Conservation (phyloP, 2,113 vertebrate species). For the Anser brachyrhynchus region DNA sequence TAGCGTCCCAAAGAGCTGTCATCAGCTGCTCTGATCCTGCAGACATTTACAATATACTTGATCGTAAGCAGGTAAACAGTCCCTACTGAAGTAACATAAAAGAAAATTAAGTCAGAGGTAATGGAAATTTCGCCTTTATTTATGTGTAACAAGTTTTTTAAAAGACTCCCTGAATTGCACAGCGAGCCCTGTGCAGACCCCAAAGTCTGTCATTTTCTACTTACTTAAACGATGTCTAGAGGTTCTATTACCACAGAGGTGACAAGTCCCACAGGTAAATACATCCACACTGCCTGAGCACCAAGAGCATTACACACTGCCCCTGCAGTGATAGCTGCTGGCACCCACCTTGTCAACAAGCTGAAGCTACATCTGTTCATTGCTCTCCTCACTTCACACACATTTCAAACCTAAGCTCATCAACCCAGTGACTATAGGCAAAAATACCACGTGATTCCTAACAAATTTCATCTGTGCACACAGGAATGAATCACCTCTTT, state of each 20-base stretch:
- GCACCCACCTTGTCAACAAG: not conserved
- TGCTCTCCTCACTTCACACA: not conserved
- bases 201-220: not conserved
- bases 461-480: not conserved
- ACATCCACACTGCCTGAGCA: not conserved
- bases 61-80: not conserved
- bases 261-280: not conserved
- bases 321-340: not conserved
- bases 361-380: not conserved
- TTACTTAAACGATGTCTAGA: not conserved
- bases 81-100: not conserved
- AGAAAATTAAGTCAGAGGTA: not conserved
- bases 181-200: not conserved
- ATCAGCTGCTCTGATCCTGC: not conserved
- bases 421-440: not conserved
- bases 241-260: not conserved
- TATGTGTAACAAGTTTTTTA: not conserved
- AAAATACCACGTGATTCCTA: not conserved
- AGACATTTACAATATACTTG: not conserved
- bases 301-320: not conserved
- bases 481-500: not conserved
- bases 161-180: not conserved
- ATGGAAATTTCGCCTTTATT: not conserved
- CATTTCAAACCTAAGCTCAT: not conserved
- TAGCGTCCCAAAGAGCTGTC: fast-evolving